Conservation (phyloP, 2,797 vertebrate species). For the Myotis daubentonii region DNA sequence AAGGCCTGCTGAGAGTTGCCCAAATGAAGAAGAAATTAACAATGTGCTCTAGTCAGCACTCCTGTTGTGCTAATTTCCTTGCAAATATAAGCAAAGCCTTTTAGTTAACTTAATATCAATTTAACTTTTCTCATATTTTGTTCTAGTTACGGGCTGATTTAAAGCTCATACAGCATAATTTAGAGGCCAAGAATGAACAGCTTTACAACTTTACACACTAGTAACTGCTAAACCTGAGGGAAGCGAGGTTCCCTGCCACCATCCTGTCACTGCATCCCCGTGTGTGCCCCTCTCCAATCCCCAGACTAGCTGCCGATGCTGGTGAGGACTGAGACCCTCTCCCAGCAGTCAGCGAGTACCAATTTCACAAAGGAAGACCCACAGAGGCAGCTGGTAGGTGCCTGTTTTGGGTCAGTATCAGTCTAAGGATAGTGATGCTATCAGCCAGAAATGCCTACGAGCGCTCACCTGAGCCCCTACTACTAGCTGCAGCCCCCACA, state of each 20-base stretch:
- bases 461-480: background rate
- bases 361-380: background rate
- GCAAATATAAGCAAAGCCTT: constrained; percentile 76
- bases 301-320: no score
- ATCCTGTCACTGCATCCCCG: background rate
- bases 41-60: constrained; percentile 57
- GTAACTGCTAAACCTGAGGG: constrained; percentile 15
- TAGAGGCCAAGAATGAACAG: constrained; percentile 61
- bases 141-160: constrained; percentile 72
- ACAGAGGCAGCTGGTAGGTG: background rate
- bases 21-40: constrained; percentile 30
- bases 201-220: constrained; percentile 53
- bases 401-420: background rate
- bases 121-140: constrained; percentile 74
- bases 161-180: constrained; percentile 72
- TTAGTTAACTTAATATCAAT: constrained; percentile 80
- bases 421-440: background rate
- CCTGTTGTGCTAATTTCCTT: constrained; percentile 66
- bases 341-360: background rate
- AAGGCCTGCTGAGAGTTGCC: background rate
- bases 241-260: background rate
- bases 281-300: rapidly evolving
- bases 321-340: background rate
- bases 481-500: background rate
- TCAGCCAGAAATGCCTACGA: background rate